Evolutionary conservation across 2,113 vertebrate species (phyloP).

Genomic region (Bungarus multicinctus): DNA sequence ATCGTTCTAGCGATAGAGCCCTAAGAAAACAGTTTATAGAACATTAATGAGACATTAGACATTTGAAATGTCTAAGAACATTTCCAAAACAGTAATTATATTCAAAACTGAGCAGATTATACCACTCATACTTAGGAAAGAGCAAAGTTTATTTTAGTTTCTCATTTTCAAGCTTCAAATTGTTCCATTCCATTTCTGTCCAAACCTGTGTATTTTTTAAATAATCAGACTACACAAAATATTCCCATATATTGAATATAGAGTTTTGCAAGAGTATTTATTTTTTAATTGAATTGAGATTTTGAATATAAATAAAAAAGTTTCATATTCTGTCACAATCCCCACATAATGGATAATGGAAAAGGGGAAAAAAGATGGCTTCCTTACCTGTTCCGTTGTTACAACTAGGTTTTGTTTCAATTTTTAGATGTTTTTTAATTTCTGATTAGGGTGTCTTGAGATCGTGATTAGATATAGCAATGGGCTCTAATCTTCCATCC

Average conservation of each 20-base stretch:
- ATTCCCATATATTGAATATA: not conserved
- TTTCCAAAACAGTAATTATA: not conserved
- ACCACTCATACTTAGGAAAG: not conserved
- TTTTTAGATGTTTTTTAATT: not conserved
- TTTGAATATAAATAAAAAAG: not conserved
- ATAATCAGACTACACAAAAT: not conserved
- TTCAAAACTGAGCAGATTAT: not conserved
- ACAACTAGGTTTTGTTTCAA: not conserved
- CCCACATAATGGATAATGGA: too few relatives aligned
- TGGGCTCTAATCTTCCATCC: not conserved
- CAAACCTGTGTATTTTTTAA: not conserved
- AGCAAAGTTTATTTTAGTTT: not conserved
- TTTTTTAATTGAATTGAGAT: not conserved
- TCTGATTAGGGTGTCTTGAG: not conserved
- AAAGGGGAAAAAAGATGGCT: not conserved
- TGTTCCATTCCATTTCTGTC: not conserved
- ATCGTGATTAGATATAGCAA: not conserved
- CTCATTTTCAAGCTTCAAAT: not conserved
- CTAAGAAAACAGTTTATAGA: not conserved
- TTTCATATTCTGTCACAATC: not conserved
- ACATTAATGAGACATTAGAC: not conserved
- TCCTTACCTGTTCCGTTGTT: not conserved
- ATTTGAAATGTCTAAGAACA: not conserved
- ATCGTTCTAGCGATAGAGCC: too few relatives aligned
- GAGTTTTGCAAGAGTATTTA: not conserved